Base-by-base conservation (phyloP, 2,797 vertebrate species). In the Pitangus sulphuratus region DNA sequence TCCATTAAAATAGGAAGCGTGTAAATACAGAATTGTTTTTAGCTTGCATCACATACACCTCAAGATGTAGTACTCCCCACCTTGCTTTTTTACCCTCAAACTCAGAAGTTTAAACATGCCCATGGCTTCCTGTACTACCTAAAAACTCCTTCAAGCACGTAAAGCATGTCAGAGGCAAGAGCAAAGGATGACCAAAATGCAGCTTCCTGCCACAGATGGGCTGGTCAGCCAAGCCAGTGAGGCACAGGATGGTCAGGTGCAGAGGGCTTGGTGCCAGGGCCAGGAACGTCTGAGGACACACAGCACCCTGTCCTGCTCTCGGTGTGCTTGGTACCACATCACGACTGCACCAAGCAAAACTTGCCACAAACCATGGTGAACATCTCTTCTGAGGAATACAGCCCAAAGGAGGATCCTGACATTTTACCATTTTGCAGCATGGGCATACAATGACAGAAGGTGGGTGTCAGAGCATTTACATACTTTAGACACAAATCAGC, bases 141-240 rank as follows among this genome's bases (percentile, higher is more conserved):
- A 57, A 76, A 89, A 76, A 17, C 21, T 69, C 26, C 42, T 35
- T 37, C 56, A 61, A 31, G 26, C 54, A 50, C 15, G 9, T 31
- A 65, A 65, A 86, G 44, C 2, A 2, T 40, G 42, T 30, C 39
- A 30, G 48, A 53, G 22, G 19, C 15, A 53, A 39, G 45, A 85
- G 58, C 25, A 37, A 84, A 69, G 12, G 25, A 35, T 2, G 4
- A 72, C 4, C 2, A 11, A 28, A 66, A 24, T 1, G 2, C n/a
- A 13, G 17, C 17, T 2, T 7, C 30, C 22, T 58, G 42, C 44
- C 19, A 12, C 0, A 12, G 54, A 9, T 1, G 1, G 2, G 10
- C 0, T 6, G 68, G 20, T 60, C 50, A 51, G 45, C 26, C 2
- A 8, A 44, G 37, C 45, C 44, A 33, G 6, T 0, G 4, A 54